Base-by-base conservation (phyloP, 1,140 invertebrate species). In the Drosophila pseudoobscura region DNA sequence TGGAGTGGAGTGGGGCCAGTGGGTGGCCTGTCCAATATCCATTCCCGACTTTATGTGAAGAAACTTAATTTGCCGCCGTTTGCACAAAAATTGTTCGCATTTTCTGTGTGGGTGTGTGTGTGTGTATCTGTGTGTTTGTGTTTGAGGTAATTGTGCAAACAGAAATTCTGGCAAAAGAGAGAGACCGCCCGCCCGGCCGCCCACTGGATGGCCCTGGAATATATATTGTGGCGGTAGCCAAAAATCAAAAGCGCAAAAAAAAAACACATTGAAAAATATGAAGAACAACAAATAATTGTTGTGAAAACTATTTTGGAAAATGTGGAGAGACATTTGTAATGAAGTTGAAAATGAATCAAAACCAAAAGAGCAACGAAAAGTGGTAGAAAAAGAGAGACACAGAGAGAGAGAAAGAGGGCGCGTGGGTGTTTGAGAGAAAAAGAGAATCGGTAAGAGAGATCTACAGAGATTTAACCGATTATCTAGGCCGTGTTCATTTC, bases 11-110 rank as follows among this genome's bases (percentile, higher is more conserved):
- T 20, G 11, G 39, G 31, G 44, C 9, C 22, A 55, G 31, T 20
- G 17, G 3, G 11, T 29, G 43, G 44, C 7, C 49, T 24, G 59
- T 65, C 44, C 72, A 75, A 75, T 75, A 79, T 66, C 73, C 80
- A 80, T 87, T 82, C 44, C 50, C 52, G 60, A 87, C 71, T 80
- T 72, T 85, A 84, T 85, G 82, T 59, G 44, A 56, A 55, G 79
- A 87, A 85, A 87, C 74, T 82, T 87, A 85, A 85, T 82, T 85
- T 85, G 78, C 79, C 64, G 82, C 78, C 61, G 51, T 87, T 87
- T 82, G 68, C 76, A 80, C 80, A 80, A 69, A 73, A 61, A 77
- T 74, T 54, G 64, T 49, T 66, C 45, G 69, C 63, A 64, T 78
- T 60, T 68, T 31, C 59, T 20, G 31, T 59, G 35, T 46, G 44